These are phyloP conservation scores for Aphaenogaster floridana DNA, from an alignment of 1,140 invertebrate species.

Conservation along the genomic window DNA sequence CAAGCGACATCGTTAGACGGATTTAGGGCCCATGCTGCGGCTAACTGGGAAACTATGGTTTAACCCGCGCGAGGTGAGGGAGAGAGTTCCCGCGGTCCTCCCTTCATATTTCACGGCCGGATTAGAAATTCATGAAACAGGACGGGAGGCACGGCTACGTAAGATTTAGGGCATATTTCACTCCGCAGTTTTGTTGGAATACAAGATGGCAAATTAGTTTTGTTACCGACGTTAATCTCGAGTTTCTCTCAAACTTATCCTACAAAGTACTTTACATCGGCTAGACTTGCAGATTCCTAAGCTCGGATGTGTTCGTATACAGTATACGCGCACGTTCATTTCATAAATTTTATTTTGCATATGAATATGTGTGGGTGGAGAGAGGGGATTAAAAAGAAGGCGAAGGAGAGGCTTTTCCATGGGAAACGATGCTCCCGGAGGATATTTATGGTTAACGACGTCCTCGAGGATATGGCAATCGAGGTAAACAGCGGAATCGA, in stretches of 20 bases:
- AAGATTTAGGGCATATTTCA: conserved; percentile 11
- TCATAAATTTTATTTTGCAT: background rate
- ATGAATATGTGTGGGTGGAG: background rate
- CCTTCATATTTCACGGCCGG: conserved; percentile 15
- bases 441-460: conserved; percentile 44
- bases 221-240: conserved; percentile 14
- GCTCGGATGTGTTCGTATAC: no score
- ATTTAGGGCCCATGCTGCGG: conserved; percentile 29
- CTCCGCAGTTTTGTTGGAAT: background rate
- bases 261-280: background rate
- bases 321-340: no score
- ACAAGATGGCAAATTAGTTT: background rate
- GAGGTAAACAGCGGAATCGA: conserved; percentile 52
- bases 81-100: background rate
- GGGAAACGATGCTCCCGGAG: background rate
- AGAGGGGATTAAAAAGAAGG: background rate
- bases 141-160: background rate
- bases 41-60: conserved; percentile 33
- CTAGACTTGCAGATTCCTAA: background rate
- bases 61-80: background rate
- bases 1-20: conserved; percentile 52
- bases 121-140: conserved; percentile 44
- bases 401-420: background rate
- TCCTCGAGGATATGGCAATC: conserved; percentile 43
- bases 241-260: background rate